A percentile compares a stretch with the other conserved stretches of the same genome.
These are phyloP conservation scores for Sclerurus mexicanus DNA, from an alignment of 2,113 vertebrate genomes.

Conservation along the genomic window DNA sequence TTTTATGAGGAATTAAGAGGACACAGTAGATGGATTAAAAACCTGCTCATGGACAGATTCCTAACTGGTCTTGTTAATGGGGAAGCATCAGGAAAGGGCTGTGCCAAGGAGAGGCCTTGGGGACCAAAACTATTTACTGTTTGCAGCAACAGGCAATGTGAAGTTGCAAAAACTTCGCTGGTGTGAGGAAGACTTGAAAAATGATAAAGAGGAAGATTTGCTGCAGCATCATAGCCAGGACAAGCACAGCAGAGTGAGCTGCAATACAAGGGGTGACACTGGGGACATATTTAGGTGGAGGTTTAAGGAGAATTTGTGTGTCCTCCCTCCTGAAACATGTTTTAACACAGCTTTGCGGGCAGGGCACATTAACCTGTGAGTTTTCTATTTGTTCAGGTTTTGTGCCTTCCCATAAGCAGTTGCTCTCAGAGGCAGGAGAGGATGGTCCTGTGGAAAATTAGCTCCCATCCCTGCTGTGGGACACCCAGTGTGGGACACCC, in stretches of 20 bases:
- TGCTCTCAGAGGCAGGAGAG: neutral
- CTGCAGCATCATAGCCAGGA: neutral
- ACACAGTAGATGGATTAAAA: slow-evolving; percentile 33
- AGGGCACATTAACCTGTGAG: neutral
- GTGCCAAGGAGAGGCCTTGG: neutral
- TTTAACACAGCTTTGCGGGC: neutral
- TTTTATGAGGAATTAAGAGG: slow-evolving; percentile 31
- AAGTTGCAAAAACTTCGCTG: neutral
- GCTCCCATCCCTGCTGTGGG: neutral
- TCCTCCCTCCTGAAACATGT: neutral
- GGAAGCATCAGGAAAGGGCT: neutral
- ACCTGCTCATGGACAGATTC: neutral
- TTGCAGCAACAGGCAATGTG: neutral
- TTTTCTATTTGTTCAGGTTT: neutral
- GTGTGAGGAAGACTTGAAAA: neutral
- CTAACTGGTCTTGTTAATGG: neutral
- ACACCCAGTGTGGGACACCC: neutral
- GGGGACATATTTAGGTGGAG: too few relatives aligned
- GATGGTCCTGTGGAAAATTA: neutral
- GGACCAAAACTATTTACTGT: neutral
- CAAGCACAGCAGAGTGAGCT: neutral
- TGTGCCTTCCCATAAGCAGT: neutral
- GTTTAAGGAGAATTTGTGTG: neutral
- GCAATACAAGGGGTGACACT: neutral
- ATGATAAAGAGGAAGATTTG: neutral